Percentiles rank a stretch among this genome's conserved stretches.
phyloP scores from a whole-genome alignment of 2,797 vertebrate species.

The Pipistrellus nathusii region DNA sequence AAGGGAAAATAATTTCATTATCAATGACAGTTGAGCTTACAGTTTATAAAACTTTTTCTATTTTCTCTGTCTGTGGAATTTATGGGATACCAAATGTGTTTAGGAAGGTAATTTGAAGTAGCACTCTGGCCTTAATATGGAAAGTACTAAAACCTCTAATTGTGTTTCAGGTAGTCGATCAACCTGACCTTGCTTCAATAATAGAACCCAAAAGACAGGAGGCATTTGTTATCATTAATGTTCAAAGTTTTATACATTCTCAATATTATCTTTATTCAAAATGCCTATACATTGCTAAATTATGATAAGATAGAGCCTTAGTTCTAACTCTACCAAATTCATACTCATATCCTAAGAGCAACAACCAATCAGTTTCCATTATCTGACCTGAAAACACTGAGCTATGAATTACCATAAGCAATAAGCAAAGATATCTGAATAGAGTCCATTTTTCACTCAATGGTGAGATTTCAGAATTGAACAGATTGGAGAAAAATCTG shows the following conservation, averaged over 20 bases:
- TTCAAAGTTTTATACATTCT: conserved; percentile 68
- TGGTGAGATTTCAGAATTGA: conserved; percentile 31
- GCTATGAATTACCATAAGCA: conserved; percentile 1
- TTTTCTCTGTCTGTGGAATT: conserved; percentile 81
- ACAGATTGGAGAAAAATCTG: conserved; percentile 26
- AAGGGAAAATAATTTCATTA: conserved; percentile 80
- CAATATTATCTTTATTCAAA: conserved; percentile 70
- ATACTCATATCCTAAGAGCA: not conserved
- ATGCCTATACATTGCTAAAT: not conserved
- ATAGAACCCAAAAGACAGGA: conserved; percentile 47
- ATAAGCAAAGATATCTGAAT: not conserved
- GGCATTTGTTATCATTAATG: conserved; percentile 50
- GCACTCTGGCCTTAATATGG: conserved; percentile 65
- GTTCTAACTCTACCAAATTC: not conserved
- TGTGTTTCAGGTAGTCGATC: conserved; percentile 74
- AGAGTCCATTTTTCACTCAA: not conserved
- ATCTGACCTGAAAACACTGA: not conserved
- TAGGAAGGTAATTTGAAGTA: conserved; percentile 82
- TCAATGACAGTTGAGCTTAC: conserved; percentile 67
- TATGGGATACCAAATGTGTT: conserved; percentile 79
- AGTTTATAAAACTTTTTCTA: conserved; percentile 78
- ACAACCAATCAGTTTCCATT: not conserved
- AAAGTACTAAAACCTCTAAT: conserved; percentile 76
- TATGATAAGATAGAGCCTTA: not conserved
- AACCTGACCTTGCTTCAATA: conserved; percentile 11